Percentiles rank a stretch among this genome's conserved stretches.
phyloP scores from a whole-genome alignment of 2,797 vertebrate species.

The Phrynocephalus guinanensis region DNA sequence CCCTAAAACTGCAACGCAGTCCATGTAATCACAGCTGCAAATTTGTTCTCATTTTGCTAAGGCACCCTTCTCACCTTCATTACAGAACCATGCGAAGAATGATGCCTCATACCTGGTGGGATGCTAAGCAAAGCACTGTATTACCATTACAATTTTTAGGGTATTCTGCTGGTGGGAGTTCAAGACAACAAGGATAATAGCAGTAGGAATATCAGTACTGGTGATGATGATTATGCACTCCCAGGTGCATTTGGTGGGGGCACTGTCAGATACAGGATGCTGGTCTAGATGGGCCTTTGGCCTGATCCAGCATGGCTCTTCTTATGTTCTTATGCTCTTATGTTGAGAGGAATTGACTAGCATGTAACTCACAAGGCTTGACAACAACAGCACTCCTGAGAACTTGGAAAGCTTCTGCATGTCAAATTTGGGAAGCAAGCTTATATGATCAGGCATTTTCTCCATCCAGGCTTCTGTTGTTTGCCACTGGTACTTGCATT shows the following conservation, averaged over 20 bases:
- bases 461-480: background rate
- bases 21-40: slow-evolving; percentile 37
- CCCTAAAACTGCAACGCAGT: slow-evolving; percentile 39
- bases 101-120: slow-evolving; percentile 4
- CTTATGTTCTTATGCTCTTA: too few species aligned
- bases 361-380: too few species aligned
- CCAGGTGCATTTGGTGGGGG: too few species aligned
- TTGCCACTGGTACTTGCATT: background rate
- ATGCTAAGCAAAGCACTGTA: slow-evolving; percentile 6
- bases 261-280: too few species aligned
- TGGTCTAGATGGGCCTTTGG: too few species aligned
- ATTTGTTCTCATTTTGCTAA: background rate
- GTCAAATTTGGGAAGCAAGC: background rate
- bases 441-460: background rate
- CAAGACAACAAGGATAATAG: background rate
- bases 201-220: background rate
- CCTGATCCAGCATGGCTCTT: too few species aligned
- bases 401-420: background rate
- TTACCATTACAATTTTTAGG: slow-evolving; percentile 13
- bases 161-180: background rate
- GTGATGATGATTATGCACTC: too few species aligned
- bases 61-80: slow-evolving; percentile 7
- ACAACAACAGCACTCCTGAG: too few species aligned
- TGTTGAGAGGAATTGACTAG: too few species aligned
- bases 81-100: slow-evolving; percentile 11